Percentiles rank a stretch among this genome's conserved stretches.
Evolutionary conservation across 2,888 invertebrate genomes (phyloP).

Genomic region (Hemicrepidius hirtus): DNA sequence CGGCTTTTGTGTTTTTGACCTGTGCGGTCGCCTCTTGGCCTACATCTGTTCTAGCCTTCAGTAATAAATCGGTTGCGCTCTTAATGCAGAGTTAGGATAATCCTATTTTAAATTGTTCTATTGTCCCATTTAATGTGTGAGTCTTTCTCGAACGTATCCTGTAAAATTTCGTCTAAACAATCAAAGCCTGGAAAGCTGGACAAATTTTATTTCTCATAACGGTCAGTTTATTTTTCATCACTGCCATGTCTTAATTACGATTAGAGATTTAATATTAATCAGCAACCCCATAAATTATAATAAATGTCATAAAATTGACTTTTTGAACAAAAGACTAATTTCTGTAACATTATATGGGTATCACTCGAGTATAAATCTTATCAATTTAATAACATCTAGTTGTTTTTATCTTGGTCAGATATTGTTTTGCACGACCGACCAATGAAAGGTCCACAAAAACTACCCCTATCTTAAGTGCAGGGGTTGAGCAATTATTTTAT

Average conservation of each 20-base stretch:
- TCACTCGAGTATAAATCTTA: constrained; percentile 47
- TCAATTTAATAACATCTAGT: constrained; percentile 47
- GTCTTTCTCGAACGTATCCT: constrained; percentile 45
- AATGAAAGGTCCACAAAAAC: constrained; percentile 51
- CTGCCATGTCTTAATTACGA: constrained; percentile 8
- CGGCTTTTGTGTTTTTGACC: constrained; percentile 65
- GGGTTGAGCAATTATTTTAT: constrained; percentile 65
- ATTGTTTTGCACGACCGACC: constrained; percentile 54
- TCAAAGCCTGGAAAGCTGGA: constrained; percentile 32
- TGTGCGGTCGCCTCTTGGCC: constrained; percentile 71
- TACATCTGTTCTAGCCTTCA: constrained; percentile 70
- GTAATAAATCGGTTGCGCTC: constrained; percentile 62
- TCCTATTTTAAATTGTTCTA: constrained; percentile 59
- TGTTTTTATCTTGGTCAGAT: constrained; percentile 56
- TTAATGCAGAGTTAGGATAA: constrained; percentile 57
- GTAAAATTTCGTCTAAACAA: constrained; percentile 38
- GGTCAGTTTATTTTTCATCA: neutral
- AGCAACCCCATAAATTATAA: constrained; percentile 48
- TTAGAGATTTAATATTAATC: constrained; percentile 42
- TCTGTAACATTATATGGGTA: constrained; percentile 55
- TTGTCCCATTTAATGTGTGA: constrained; percentile 55
- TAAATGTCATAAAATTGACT: constrained; percentile 45
- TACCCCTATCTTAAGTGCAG: constrained; percentile 60
- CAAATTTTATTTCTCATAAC: constrained; percentile 46
- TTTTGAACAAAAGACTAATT: constrained; percentile 56